Percentiles rank a stretch among this genome's conserved stretches.
Conservation (phyloP, 2,113 vertebrate genomes). For the Sprattus sprattus region DNA sequence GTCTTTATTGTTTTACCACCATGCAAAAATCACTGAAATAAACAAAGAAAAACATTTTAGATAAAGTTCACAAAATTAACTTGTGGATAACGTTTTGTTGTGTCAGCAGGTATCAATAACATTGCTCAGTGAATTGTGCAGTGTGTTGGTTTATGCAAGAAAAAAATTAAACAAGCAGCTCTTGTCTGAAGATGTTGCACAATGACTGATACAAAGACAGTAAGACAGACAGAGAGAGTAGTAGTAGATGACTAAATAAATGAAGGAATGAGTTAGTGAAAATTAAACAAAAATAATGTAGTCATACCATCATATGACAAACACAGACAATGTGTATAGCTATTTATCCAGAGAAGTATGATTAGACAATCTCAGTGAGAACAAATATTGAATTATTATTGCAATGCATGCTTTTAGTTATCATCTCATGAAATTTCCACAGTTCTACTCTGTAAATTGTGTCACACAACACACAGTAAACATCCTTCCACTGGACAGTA, state of each 20-base stretch:
- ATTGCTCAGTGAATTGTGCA: not conserved
- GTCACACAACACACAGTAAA: slow-evolving; percentile 20
- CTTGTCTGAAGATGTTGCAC: not conserved
- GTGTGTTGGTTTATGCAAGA: not conserved
- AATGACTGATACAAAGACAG: not conserved
- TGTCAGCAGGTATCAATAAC: not conserved
- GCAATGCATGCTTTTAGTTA: not conserved
- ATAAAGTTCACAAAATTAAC: not conserved
- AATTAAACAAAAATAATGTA: not conserved
- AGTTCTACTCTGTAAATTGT: slow-evolving; percentile 28
- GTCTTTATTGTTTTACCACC: slow-evolving; percentile 68
- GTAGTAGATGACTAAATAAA: slow-evolving; percentile 20
- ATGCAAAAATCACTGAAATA: slow-evolving; percentile 68
- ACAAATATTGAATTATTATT: not conserved
- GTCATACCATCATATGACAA: not conserved
- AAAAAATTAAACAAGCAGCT: not conserved
- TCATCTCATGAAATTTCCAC: not conserved
- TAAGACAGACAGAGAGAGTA: not conserved
- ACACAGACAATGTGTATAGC: not conserved
- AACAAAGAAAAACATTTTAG: slow-evolving; percentile 63
- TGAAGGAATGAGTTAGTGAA: slow-evolving; percentile 32
- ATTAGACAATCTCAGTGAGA: not conserved
- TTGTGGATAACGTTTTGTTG: not conserved
- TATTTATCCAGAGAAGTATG: not conserved
- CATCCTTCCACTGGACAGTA: not conserved